A percentile compares a stretch with the other conserved stretches of the same genome.
These are phyloP conservation scores for Amphiprion ocellaris DNA, from an alignment of 2,113 vertebrate genomes.

Conservation along the genomic window DNA sequence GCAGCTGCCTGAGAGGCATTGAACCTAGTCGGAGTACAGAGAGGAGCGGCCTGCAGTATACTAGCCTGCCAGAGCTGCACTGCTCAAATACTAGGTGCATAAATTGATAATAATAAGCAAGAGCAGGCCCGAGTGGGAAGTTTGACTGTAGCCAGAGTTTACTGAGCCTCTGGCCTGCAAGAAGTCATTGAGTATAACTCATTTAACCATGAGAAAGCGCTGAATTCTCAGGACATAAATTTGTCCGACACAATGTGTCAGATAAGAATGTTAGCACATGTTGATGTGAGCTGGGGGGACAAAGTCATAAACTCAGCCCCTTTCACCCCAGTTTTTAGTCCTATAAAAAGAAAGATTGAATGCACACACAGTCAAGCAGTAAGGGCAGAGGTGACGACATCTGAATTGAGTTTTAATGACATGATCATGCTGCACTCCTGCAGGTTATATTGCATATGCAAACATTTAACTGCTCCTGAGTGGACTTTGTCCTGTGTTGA, in stretches of 20 bases:
- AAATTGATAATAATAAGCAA: constrained; percentile 74
- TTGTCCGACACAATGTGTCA: constrained; percentile 33
- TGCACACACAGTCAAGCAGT: constrained; percentile 16
- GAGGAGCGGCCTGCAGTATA: constrained; percentile 79
- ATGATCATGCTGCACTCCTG: neutral
- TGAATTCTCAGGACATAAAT: constrained; percentile 54
- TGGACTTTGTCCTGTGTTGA: constrained; percentile 36
- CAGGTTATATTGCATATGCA: constrained; percentile 14
- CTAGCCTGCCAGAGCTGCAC: constrained; percentile 77
- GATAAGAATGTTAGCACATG: neutral
- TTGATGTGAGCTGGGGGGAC: constrained; percentile 21
- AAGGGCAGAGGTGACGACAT: constrained; percentile 5
- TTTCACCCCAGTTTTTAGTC: neutral
- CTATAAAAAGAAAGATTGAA: constrained; percentile 13
- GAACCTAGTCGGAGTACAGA: constrained; percentile 66
- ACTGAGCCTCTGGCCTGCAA: constrained; percentile 44
- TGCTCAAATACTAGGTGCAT: constrained; percentile 78
- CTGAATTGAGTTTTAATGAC: constrained; percentile 20
- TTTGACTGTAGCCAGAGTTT: constrained; percentile 59
- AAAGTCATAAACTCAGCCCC: constrained; percentile 46
- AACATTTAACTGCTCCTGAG: constrained; percentile 15
- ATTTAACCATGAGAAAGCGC: constrained; percentile 68
- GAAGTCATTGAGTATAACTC: constrained; percentile 61
- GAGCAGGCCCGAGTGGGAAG: constrained; percentile 40
- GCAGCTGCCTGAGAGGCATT: constrained; percentile 28